Conservation (phyloP, 92 coral and sea anemone species). For the Palythoa grandiflora region DNA sequence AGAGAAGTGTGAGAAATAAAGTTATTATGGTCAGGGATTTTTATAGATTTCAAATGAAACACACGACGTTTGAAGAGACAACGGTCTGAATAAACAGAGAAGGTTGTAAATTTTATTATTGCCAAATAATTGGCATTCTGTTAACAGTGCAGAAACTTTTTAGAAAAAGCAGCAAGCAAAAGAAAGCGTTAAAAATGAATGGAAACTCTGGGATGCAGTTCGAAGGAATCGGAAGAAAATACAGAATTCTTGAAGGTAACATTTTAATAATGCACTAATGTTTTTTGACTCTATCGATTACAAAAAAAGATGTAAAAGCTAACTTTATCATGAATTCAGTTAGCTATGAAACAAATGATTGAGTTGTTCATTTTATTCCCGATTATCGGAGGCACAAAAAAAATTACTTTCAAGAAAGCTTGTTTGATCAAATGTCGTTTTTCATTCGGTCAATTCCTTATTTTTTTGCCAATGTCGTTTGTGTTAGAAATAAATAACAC, state of each 20-base stretch:
- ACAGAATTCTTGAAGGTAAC: conserved; percentile 43
- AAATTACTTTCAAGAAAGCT: not conserved
- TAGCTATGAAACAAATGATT: not conserved
- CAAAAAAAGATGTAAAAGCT: not conserved
- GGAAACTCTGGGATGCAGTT: conserved; percentile 33
- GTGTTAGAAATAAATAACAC: not conserved
- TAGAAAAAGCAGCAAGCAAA: not conserved
- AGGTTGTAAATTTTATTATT: conserved; percentile 44
- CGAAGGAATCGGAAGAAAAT: conserved; percentile 37
- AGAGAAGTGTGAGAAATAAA: conserved; percentile 33
- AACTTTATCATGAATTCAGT: not conserved
- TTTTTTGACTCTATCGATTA: not conserved
- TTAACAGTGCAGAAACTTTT: not conserved
- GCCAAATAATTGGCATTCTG: conserved; percentile 36
- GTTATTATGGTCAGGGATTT: conserved; percentile 42
- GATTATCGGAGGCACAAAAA: not conserved
- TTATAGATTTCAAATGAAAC: conserved; percentile 37
- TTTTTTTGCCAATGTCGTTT: not conserved
- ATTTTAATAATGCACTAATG: not conserved
- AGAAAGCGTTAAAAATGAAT: conserved; percentile 22
- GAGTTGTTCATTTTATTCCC: conserved; percentile 3
- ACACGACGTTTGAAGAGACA: conserved; percentile 39
- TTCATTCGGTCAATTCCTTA: not conserved
- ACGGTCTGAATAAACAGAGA: conserved; percentile 44
- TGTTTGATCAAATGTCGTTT: not conserved